A percentile compares a stretch with the other conserved stretches of the same genome.
These are phyloP conservation scores for Chelonia mydas DNA, from an alignment of 2,797 vertebrate species.

Conservation along the genomic window DNA sequence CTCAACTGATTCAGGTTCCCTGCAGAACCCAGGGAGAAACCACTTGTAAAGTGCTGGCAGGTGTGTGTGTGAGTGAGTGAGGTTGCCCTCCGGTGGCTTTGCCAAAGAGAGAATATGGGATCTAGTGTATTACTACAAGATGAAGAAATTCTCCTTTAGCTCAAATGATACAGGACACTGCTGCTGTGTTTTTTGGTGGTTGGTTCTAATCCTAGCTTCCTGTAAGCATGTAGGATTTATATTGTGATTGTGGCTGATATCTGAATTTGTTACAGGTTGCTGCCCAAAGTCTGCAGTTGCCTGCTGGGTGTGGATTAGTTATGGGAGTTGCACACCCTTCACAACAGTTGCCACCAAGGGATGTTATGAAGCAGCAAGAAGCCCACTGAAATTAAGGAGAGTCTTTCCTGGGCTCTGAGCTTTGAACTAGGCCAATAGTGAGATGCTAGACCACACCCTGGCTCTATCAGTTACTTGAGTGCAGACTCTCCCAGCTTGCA, in stretches of 20 bases:
- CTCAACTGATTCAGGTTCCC: neutral
- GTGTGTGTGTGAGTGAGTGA: neutral
- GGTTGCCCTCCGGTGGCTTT: neutral
- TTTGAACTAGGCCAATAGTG: neutral
- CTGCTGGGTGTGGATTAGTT: neutral
- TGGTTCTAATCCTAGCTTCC: neutral
- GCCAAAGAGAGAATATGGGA: neutral
- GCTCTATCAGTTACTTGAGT: neutral
- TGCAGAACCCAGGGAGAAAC: rapidly evolving
- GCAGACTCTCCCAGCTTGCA: rapidly evolving
- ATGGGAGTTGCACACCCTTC: neutral
- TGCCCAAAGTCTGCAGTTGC: neutral
- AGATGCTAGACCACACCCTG: neutral
- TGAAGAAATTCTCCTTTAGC: neutral
- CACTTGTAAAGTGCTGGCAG: neutral
- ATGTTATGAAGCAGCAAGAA: rapidly evolving
- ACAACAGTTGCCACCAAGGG: neutral
- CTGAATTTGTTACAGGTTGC: neutral
- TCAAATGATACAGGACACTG: rapidly evolving
- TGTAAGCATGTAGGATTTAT: rapidly evolving
- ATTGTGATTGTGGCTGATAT: neutral
- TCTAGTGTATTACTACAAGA: no score
- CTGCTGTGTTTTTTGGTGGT: neutral
- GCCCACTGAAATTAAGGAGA: neutral
- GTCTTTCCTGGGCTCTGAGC: neutral